Evolutionary conservation across 2,888 invertebrate species (phyloP).

Genomic region (Druceiella hillmani): DNA sequence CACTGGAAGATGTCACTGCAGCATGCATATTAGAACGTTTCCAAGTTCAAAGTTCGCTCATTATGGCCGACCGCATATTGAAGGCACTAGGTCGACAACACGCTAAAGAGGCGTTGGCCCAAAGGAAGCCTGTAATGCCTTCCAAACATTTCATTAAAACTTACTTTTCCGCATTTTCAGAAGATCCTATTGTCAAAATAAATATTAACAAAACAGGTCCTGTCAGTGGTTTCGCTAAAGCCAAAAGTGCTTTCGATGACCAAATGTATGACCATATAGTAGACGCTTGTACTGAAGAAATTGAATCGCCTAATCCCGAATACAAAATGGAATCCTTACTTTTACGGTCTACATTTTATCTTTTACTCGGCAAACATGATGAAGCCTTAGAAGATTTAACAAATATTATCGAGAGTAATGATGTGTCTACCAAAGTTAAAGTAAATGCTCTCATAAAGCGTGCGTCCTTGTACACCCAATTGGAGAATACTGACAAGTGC

Average conservation of each 20-base stretch:
- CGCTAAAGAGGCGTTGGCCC: slow-evolving; percentile 68
- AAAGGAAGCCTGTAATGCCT: slow-evolving; percentile 68
- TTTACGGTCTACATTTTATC: slow-evolving; percentile 79
- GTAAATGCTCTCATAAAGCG: slow-evolving; percentile 86
- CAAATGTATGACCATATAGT: slow-evolving; percentile 75
- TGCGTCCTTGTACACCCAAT: slow-evolving; percentile 78
- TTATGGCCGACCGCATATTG: slow-evolving; percentile 82
- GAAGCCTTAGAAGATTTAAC: slow-evolving; percentile 68
- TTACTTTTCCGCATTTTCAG: slow-evolving; percentile 82
- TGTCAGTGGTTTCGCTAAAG: slow-evolving; percentile 62
- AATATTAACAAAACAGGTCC: slow-evolving; percentile 37
- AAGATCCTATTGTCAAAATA: slow-evolving; percentile 71
- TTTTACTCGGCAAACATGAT: slow-evolving; percentile 70
- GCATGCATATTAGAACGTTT: slow-evolving; percentile 89
- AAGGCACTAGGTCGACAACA: slow-evolving; percentile 73
- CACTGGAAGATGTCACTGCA: slow-evolving; percentile 89
- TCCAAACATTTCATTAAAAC: slow-evolving; percentile 82
- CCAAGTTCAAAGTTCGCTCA: slow-evolving; percentile 71
- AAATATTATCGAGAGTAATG: slow-evolving; percentile 60
- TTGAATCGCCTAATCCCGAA: slow-evolving; percentile 58
- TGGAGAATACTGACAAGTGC: slow-evolving; percentile 67
- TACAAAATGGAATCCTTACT: slow-evolving; percentile 67
- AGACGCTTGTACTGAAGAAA: slow-evolving; percentile 72
- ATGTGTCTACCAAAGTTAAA: slow-evolving; percentile 57
- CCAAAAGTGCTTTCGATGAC: slow-evolving; percentile 61